Evolutionary conservation across 1,140 invertebrate genomes (phyloP).

Genomic region (Drosophila santomea): DNA sequence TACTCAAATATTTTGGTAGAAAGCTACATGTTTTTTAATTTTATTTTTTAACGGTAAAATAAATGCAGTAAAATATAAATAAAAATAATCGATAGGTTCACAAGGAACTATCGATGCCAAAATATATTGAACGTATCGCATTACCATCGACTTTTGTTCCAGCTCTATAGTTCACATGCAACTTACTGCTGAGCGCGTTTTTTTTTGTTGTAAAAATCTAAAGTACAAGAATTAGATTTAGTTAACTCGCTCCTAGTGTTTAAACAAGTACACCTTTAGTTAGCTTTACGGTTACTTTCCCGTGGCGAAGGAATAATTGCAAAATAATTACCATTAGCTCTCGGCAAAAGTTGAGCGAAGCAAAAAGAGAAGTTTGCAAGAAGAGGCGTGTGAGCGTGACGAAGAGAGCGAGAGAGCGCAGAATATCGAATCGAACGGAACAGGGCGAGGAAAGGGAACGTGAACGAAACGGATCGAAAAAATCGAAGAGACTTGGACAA

Average conservation of each 20-base stretch:
- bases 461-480: slow-evolving; percentile 5
- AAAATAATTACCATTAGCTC: slow-evolving; percentile 43
- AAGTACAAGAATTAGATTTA: slow-evolving; percentile 56
- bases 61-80: too few species aligned
- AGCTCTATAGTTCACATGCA: not conserved
- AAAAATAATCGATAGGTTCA: too few species aligned
- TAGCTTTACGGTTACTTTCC: slow-evolving; percentile 73
- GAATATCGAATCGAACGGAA: not conserved
- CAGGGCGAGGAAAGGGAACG: not conserved
- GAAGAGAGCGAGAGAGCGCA: slow-evolving; percentile 25
- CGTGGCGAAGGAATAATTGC: slow-evolving; percentile 54
- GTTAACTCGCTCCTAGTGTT: slow-evolving; percentile 61
- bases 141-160: too few species aligned
- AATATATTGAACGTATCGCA: too few species aligned
- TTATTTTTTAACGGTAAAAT: too few species aligned
- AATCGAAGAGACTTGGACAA: slow-evolving; percentile 21
- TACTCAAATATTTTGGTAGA: too few species aligned
- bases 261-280: slow-evolving; percentile 69
- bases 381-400: slow-evolving; percentile 48
- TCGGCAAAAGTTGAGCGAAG: not conserved
- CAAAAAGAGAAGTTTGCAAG: slow-evolving; percentile 24
- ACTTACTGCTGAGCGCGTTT: slow-evolving; percentile 45
- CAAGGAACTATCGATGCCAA: too few species aligned
- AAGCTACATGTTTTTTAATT: too few species aligned
- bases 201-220: slow-evolving; percentile 61